Conservation (phyloP, 2,888 invertebrate genomes). For the Halictus quadricinctus region DNA sequence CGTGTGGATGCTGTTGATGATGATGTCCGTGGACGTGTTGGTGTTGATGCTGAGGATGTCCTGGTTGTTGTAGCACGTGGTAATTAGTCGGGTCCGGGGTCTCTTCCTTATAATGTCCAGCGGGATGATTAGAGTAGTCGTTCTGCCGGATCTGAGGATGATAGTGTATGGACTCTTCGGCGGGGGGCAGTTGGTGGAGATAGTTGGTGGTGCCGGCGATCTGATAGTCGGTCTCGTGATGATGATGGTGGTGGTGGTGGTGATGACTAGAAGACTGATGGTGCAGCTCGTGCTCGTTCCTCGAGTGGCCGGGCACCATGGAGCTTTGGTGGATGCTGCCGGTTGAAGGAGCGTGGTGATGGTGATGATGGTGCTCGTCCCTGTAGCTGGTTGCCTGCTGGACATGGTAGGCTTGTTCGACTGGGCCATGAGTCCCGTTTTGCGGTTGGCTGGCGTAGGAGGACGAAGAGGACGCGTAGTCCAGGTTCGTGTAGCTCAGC, state of each 20-base stretch:
- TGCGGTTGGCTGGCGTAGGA: slow-evolving; percentile 59
- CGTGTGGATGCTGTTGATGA: slow-evolving; percentile 66
- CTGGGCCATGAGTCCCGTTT: slow-evolving; percentile 66
- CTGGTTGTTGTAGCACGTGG: slow-evolving; percentile 79
- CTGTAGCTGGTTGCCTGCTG: slow-evolving; percentile 74
- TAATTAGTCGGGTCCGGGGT: slow-evolving; percentile 79
- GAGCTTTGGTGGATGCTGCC: slow-evolving; percentile 65
- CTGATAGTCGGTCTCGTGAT: slow-evolving; percentile 83
- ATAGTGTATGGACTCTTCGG: slow-evolving; percentile 78
- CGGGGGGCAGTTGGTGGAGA: slow-evolving; percentile 74
- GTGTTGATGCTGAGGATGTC: slow-evolving; percentile 80
- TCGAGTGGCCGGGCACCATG: slow-evolving; percentile 68
- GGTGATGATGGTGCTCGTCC: slow-evolving; percentile 82
- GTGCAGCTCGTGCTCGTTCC: slow-evolving; percentile 75
- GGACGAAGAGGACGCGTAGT: slow-evolving; percentile 85
- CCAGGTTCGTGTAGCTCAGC: slow-evolving; percentile 94
- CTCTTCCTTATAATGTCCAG: slow-evolving; percentile 86
- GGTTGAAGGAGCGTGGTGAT: slow-evolving; percentile 75
- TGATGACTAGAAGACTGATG: slow-evolving; percentile 79
- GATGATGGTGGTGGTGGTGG: slow-evolving; percentile 83
- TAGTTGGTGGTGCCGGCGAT: slow-evolving; percentile 77
- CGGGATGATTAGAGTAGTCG: slow-evolving; percentile 85
- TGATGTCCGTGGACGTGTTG: slow-evolving; percentile 77
- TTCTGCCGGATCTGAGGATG: slow-evolving; percentile 78
- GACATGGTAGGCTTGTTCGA: slow-evolving; percentile 83